Evolutionary conservation across 2,888 invertebrate species (phyloP).

Genomic region (Exephanes ischioxanthus): DNA sequence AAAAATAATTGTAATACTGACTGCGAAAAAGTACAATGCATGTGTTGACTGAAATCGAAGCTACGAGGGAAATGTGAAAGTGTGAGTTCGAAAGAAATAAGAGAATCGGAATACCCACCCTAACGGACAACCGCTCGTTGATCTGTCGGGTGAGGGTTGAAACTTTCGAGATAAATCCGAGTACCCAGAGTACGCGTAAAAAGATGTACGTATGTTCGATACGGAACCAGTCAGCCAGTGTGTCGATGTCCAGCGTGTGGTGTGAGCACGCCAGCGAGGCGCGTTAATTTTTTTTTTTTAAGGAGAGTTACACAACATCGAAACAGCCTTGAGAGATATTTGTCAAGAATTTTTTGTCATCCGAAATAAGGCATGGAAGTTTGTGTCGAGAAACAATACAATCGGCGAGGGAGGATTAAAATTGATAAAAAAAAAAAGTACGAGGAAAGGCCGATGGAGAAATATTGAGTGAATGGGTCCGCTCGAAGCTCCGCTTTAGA

Average conservation of each 20-base stretch:
- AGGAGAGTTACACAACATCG: constrained; percentile 56
- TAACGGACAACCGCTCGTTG: constrained; percentile 10
- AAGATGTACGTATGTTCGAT: constrained; percentile 17
- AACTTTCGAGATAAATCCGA: constrained; percentile 28
- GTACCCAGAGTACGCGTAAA: constrained; percentile 7
- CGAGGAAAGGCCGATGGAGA: constrained; percentile 30
- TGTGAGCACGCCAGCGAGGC: constrained; percentile 53
- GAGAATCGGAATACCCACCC: constrained; percentile 42
- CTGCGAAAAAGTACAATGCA: constrained; percentile 81
- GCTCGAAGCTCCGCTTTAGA: constrained; percentile 57
- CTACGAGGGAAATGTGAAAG: constrained; percentile 64
- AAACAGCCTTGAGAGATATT: constrained; percentile 25
- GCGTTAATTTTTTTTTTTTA: constrained; percentile 9
- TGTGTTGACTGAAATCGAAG: constrained; percentile 81
- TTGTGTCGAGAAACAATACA: constrained; percentile 25
- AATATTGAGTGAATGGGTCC: constrained; percentile 42
- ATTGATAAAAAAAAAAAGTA: background rate
- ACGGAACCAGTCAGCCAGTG: constrained; percentile 58
- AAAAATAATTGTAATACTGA: constrained; percentile 74
- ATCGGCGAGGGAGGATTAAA: constrained; percentile 29
- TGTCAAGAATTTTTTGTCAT: constrained; percentile 42
- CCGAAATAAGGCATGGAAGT: constrained; percentile 42
- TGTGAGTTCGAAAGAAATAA: constrained; percentile 22
- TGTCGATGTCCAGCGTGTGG: constrained; percentile 67
- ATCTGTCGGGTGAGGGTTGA: constrained; percentile 43